phyloP scores from a whole-genome alignment of 2,888 invertebrate species.

The Melanophora roralis region DNA sequence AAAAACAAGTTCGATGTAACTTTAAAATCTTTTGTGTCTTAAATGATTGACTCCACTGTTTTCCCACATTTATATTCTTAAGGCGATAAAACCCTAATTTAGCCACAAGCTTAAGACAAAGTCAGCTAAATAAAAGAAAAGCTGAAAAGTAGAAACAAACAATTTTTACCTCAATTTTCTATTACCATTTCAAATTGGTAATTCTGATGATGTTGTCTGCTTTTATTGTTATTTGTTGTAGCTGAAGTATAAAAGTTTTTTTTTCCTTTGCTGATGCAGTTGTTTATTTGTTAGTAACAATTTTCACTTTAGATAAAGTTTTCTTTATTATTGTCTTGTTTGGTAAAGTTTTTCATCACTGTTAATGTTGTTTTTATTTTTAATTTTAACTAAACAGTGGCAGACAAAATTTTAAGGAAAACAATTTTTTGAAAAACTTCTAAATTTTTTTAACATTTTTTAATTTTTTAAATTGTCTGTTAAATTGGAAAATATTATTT shows the following conservation, averaged over 20 bases:
- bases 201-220: constrained; percentile 16
- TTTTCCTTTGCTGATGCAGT: neutral
- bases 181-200: constrained; percentile 32
- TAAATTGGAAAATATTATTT: too few species aligned
- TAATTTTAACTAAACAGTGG: neutral
- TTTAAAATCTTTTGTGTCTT: neutral
- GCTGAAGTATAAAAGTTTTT: constrained; percentile 23
- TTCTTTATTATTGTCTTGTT: constrained; percentile 51
- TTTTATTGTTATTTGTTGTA: constrained; percentile 12
- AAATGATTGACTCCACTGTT: too few species aligned
- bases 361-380: neutral
- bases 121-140: neutral
- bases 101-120: constrained; percentile 28
- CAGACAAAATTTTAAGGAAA: neutral
- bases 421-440: too few species aligned
- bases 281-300: constrained; percentile 49
- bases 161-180: constrained; percentile 38
- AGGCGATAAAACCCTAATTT: constrained; percentile 20
- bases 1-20: too few species aligned
- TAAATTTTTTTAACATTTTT: too few species aligned
- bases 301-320: constrained; percentile 54
- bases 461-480: too few species aligned
- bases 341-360: constrained; percentile 2
- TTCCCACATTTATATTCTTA: neutral
- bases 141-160: neutral